Conservation (phyloP, 37 sponge, comb jelly and placozoan genomes). For the Halisarca cf. caerulea region DNA sequence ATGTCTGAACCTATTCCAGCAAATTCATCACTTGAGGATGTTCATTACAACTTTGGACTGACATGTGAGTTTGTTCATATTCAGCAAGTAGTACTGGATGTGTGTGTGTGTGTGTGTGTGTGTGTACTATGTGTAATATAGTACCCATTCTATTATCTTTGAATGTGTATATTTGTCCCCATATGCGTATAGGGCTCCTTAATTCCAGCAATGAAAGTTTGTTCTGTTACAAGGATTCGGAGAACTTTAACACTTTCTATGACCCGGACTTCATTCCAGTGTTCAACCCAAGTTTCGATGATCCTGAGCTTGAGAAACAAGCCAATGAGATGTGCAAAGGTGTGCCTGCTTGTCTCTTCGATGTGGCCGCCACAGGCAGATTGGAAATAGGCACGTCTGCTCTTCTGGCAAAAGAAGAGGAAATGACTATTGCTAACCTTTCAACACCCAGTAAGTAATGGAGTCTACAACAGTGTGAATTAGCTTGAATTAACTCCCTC, state of each 20-base stretch:
- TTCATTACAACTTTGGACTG: slow-evolving; percentile 42
- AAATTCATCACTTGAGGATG: slow-evolving; percentile 16
- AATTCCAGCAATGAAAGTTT: slow-evolving; percentile 26
- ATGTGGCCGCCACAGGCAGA: slow-evolving; percentile 52
- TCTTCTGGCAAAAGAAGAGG: slow-evolving; percentile 7
- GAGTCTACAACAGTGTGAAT: no score
- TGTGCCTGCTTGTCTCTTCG: slow-evolving; percentile 46
- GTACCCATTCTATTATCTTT: no score
- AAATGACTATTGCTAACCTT: neutral
- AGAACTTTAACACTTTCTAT: slow-evolving; percentile 44
- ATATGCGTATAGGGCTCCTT: slow-evolving; percentile 70
- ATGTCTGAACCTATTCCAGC: slow-evolving; percentile 10
- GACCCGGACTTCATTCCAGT: slow-evolving; percentile 45
- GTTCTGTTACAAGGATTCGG: slow-evolving; percentile 30
- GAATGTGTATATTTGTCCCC: no score
- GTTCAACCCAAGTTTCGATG: slow-evolving; percentile 37
- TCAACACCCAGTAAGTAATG: neutral
- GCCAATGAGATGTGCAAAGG: slow-evolving; percentile 43
- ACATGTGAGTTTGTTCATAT: slow-evolving; percentile 44
- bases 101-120: no score
- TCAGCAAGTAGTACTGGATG: no score
- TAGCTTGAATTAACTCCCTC: no score
- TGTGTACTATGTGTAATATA: no score
- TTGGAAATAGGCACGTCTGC: slow-evolving; percentile 54
- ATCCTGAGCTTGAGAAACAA: slow-evolving; percentile 39